Percentiles rank a stretch among this genome's conserved stretches.
Conservation (phyloP, 2,888 invertebrate genomes). For the Nephrotoma guestfalica region DNA sequence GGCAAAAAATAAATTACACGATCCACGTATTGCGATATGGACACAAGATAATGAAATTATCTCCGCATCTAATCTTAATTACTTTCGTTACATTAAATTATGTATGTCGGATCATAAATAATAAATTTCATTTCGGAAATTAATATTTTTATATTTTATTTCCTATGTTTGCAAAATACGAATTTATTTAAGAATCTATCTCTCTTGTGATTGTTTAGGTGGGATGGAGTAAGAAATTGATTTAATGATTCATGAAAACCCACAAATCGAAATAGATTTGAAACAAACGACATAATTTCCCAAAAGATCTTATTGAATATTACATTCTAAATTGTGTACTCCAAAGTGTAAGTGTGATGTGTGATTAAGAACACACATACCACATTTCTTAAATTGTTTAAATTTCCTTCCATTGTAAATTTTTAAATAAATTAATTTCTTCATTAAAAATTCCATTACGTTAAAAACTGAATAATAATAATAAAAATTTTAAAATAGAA, state of each 20-base stretch:
- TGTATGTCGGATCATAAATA: neutral
- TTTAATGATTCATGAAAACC: neutral
- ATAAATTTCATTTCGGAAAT: neutral
- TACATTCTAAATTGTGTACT: neutral
- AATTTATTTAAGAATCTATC: neutral
- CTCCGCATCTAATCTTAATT: neutral
- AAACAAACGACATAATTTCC: neutral
- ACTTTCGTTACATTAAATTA: neutral
- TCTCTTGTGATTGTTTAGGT: neutral
- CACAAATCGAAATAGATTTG: neutral
- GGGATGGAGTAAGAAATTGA: neutral
- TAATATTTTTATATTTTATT: neutral
- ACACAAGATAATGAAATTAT: neutral
- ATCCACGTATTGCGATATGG: neutral
- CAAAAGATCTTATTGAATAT: neutral
- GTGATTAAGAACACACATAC: neutral
- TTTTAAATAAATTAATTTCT: neutral
- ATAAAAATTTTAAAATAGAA: neutral
- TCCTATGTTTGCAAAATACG: neutral
- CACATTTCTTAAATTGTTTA: neutral
- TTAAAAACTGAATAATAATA: neutral
- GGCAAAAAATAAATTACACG: neutral
- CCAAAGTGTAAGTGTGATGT: neutral
- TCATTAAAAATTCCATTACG: neutral
- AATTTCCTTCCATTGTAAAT: neutral